Evolutionary conservation across 2,888 invertebrate genomes (phyloP).

Genomic region (Electrophaes corylata): DNA sequence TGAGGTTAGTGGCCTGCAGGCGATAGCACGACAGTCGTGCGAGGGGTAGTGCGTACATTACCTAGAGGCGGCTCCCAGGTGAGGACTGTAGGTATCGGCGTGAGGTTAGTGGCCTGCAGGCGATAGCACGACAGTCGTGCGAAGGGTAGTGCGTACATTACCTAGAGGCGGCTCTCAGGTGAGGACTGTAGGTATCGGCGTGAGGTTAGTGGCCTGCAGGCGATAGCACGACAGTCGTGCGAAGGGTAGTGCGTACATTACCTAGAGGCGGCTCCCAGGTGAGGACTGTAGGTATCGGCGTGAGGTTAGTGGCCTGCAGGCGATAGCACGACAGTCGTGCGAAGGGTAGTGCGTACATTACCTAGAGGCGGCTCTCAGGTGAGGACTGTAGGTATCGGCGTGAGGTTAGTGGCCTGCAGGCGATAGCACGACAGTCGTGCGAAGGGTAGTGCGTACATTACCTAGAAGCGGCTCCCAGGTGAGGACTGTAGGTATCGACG

Average conservation of each 20-base stretch:
- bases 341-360: constrained; percentile 47
- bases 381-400: constrained; percentile 58
- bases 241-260: constrained; percentile 47
- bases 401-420: constrained; percentile 58
- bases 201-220: constrained; percentile 58
- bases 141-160: constrained; percentile 47
- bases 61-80: constrained; percentile 59
- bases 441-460: constrained; percentile 47
- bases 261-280: constrained; percentile 59
- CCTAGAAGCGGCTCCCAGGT: constrained; percentile 59
- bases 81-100: constrained; percentile 58
- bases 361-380: constrained; percentile 59
- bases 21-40: constrained; percentile 52
- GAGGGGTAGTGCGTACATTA: constrained; percentile 47
- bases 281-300: constrained; percentile 58
- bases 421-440: constrained; percentile 52
- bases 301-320: constrained; percentile 58
- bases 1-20: constrained; percentile 58
- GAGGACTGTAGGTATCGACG: constrained; percentile 58
- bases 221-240: constrained; percentile 52
- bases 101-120: constrained; percentile 58
- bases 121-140: constrained; percentile 52
- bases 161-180: constrained; percentile 59
- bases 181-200: constrained; percentile 58
- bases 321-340: constrained; percentile 52